Base-by-base conservation (phyloP, 2,113 vertebrate species). In the Pelecanus crispus region DNA sequence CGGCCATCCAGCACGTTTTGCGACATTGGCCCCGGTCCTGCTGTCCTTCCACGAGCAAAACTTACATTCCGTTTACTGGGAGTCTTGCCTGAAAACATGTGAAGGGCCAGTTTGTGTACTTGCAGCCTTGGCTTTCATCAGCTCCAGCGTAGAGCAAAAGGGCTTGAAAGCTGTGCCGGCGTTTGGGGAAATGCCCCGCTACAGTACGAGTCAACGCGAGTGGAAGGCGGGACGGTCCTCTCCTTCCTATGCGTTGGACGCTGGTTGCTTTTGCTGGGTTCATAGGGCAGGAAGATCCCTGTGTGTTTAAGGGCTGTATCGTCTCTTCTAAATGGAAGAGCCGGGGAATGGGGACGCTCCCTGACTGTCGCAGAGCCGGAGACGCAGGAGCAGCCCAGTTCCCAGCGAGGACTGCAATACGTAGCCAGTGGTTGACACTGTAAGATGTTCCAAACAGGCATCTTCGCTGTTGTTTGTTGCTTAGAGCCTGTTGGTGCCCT, bases 121-220 rank as follows among this genome's bases (percentile, higher is more conserved):
- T 28, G 29, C 17, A 50, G 3, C 58, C 40, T 61, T 34, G 71
- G 36, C 62, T 88, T 80, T 65, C 32, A 1, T 49, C 34, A 42
- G 1, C 72, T 66, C 28, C 44, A 10, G 29, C 2, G 1, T 4
- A 21, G 28, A 73, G 36, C 25, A 61, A 34, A 65, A 66, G 55
- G 61, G 22, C 31, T 71, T 16, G 8, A 25, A 68, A 66, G 17
- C 32, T 67, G 45, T 53, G 42, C 50, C 0, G 0, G 74, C 1
- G 0, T 4, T 44, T 18, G 63, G 50, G 52, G 36, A 75, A 28
- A n/a, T 24, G 44, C 20, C 20, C 53, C 3, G 1, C 29, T 20
- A 7, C 6, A 5, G 7, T 6, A 4, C 1, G 20, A 49, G 25
- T n/a, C 52, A 18, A 8, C 2, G 0, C 0, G 4, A 42, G 32